Evolutionary conservation across 2,113 vertebrate species (phyloP).

Genomic region (Tragulus kanchil): DNA sequence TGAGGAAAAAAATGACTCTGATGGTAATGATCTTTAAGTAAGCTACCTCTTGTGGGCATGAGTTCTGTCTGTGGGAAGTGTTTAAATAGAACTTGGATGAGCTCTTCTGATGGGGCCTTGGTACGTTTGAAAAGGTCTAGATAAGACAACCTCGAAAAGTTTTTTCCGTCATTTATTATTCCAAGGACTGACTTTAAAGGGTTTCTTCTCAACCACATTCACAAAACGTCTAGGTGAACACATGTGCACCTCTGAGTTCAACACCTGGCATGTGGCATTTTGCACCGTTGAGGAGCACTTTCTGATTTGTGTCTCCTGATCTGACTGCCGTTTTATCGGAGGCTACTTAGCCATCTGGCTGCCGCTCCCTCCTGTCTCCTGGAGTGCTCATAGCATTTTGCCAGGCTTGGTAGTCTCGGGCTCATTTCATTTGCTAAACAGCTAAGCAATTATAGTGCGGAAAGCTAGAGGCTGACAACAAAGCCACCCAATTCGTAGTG

Average conservation of each 20-base stretch:
- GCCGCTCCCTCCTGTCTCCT: background rate
- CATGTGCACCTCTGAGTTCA: background rate
- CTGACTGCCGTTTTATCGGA: slow-evolving; percentile 2
- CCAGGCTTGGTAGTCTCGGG: slow-evolving; percentile 54
- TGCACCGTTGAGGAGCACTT: background rate
- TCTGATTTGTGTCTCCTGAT: slow-evolving; percentile 61
- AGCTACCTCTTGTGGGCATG: background rate
- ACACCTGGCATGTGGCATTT: slow-evolving; percentile 31
- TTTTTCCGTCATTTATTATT: background rate
- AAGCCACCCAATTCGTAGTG: slow-evolving; percentile 28
- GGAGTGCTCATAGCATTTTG: background rate
- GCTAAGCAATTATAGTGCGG: slow-evolving; percentile 51
- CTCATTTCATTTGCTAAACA: slow-evolving; percentile 66
- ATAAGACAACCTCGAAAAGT: slow-evolving; percentile 51
- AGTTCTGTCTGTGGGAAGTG: background rate
- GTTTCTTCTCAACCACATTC: background rate
- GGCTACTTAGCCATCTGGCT: slow-evolving; percentile 68
- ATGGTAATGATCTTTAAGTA: background rate
- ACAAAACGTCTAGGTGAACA: slow-evolving; percentile 7
- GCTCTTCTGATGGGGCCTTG: background rate
- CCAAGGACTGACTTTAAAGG: slow-evolving; percentile 8
- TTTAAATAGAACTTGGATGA: slow-evolving; percentile 2
- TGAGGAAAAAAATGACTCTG: background rate
- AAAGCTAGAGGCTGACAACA: slow-evolving; percentile 48
- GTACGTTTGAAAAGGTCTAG: background rate